Evolutionary conservation across 2,888 invertebrate genomes (phyloP).

Genomic region (Cheiracanthium punctorium): DNA sequence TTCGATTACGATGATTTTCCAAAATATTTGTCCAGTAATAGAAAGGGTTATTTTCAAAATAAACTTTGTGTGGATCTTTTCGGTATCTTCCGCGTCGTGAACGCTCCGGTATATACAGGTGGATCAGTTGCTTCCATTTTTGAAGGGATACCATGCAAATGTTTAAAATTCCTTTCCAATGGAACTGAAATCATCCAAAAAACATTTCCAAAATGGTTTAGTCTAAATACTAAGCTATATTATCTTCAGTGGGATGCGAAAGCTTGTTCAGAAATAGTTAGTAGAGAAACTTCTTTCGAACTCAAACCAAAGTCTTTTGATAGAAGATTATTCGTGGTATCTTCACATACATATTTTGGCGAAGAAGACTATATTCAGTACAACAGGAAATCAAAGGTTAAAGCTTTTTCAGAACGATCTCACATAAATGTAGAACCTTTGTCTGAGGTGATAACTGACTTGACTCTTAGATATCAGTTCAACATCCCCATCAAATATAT

Average conservation of each 20-base stretch:
- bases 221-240: background rate
- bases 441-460: slow-evolving; percentile 63
- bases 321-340: background rate
- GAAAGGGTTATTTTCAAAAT: background rate
- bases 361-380: background rate
- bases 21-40: no score
- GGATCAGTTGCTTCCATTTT: background rate
- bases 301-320: no score
- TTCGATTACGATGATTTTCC: no score
- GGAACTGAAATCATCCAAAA: background rate
- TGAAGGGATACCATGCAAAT: background rate
- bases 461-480: background rate
- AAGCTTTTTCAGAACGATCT: slow-evolving; percentile 81
- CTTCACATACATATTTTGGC: background rate
- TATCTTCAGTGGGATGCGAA: background rate
- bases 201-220: background rate
- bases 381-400: background rate
- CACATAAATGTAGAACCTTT: slow-evolving; percentile 93
- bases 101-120: background rate
- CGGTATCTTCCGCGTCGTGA: background rate
- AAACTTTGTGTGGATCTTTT: background rate
- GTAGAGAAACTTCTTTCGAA: no score
- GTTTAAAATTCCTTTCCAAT: background rate
- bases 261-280: background rate
- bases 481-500: background rate